Evolutionary conservation across 2,888 invertebrate genomes (phyloP).

Genomic region (Aleiodes testaceus): DNA sequence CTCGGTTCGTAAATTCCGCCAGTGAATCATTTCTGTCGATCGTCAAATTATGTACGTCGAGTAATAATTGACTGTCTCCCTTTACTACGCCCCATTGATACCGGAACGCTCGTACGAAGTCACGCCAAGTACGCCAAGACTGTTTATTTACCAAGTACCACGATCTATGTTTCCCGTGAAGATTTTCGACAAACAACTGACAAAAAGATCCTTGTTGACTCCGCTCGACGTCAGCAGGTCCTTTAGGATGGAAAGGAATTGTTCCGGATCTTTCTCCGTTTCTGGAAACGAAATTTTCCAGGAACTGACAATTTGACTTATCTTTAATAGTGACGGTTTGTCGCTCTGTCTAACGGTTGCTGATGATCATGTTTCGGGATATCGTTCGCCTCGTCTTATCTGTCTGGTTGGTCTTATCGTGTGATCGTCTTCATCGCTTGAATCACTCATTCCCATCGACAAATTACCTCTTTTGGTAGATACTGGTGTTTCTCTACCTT

Average conservation of each 20-base stretch:
- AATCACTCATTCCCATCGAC: constrained; percentile 7
- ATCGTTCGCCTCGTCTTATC: too few species aligned
- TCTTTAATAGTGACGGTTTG: constrained; percentile 7
- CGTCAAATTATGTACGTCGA: constrained; percentile 36
- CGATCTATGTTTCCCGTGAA: too few species aligned
- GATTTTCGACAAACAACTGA: too few species aligned
- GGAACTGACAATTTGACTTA: constrained; percentile 29
- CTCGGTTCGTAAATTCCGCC: constrained; percentile 38
- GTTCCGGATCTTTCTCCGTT: constrained; percentile 35
- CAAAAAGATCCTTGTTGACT: too few species aligned
- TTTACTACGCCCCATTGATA: constrained; percentile 34
- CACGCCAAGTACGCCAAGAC: constrained; percentile 26
- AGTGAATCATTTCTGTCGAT: constrained; percentile 31
- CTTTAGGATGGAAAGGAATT: constrained; percentile 31
- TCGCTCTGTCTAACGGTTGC: too few species aligned
- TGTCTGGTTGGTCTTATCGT: background rate
- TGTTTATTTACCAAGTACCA: too few species aligned
- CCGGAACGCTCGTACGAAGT: constrained; percentile 37
- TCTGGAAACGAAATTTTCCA: constrained; percentile 38
- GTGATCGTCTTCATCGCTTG: constrained; percentile 12
- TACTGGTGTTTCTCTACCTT: background rate
- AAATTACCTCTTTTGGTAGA: background rate
- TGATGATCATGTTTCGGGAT: too few species aligned
- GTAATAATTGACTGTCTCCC: constrained; percentile 23
- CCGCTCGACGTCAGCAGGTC: background rate